Conservation (phyloP, 2,113 vertebrate genomes). For the Dermatemys mawii region DNA sequence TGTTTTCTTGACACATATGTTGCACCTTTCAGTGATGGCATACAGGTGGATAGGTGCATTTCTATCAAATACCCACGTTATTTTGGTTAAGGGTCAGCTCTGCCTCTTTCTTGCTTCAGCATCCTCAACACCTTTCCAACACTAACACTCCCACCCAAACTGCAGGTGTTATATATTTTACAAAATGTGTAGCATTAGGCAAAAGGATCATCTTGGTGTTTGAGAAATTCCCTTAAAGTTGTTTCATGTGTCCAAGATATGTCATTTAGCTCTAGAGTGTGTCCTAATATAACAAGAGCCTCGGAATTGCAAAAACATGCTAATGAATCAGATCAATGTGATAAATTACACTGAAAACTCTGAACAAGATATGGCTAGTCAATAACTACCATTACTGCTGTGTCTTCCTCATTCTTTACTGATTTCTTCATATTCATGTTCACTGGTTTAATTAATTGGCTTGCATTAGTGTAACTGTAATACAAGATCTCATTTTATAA, state of each 20-base stretch:
- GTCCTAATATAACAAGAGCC: neutral
- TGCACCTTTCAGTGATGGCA: neutral
- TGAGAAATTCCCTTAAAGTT: neutral
- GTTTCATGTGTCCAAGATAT: neutral
- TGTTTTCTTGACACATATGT: neutral
- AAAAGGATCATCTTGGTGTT: neutral
- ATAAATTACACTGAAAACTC: constrained; percentile 18
- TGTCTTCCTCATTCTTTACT: constrained; percentile 55
- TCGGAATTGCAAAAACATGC: constrained; percentile 1
- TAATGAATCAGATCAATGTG: neutral
- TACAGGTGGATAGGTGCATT: neutral
- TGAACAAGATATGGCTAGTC: constrained; percentile 33
- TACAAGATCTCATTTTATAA: neutral
- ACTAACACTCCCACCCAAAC: neutral
- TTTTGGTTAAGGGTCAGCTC: neutral
- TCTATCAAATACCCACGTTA: neutral
- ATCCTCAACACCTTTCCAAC: neutral
- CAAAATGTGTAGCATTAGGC: neutral
- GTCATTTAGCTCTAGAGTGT: neutral
- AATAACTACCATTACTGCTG: neutral
- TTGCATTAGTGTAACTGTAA: constrained; percentile 3
- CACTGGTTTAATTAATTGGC: neutral
- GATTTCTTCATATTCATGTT: constrained; percentile 32
- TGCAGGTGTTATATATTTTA: neutral
- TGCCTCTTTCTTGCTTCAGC: neutral